Evolutionary conservation across 2,888 invertebrate genomes (phyloP).

Genomic region (Hololepta plana): DNA sequence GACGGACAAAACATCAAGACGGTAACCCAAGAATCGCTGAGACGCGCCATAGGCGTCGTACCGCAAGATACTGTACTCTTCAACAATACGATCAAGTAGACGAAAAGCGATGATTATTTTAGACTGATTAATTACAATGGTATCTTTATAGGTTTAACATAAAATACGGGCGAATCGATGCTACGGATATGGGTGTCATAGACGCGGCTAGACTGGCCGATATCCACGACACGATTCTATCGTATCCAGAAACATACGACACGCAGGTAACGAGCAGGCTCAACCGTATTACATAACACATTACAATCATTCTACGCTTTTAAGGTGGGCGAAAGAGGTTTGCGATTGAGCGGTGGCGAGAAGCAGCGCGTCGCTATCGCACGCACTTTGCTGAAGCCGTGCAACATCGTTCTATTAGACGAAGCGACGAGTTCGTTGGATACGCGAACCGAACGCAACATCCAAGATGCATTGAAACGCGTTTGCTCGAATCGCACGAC

Average conservation of each 20-base stretch:
- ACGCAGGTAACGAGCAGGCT: constrained; percentile 38
- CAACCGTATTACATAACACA: not conserved
- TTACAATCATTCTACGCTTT: constrained; percentile 1
- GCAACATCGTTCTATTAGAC: constrained; percentile 77
- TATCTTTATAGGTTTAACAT: constrained; percentile 65
- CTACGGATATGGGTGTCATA: constrained; percentile 66
- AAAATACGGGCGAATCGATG: constrained; percentile 69
- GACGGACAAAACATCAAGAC: constrained; percentile 81
- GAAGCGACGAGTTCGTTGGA: constrained; percentile 94
- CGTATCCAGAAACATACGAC: constrained; percentile 82
- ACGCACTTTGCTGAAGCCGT: constrained; percentile 81
- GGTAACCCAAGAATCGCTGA: constrained; percentile 67
- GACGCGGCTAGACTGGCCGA: constrained; percentile 84
- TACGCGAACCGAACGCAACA: constrained; percentile 85
- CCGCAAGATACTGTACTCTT: constrained; percentile 95
- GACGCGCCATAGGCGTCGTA: constrained; percentile 80
- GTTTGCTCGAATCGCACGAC: constrained; percentile 80
- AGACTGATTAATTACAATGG: too few species aligned
- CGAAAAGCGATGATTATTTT: constrained; percentile 7
- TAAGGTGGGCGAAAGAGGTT: constrained; percentile 84
- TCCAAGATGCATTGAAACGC: constrained; percentile 53
- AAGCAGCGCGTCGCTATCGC: constrained; percentile 97
- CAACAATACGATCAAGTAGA: constrained; percentile 70
- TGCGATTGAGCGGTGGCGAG: constrained; percentile 91
- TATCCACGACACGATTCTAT: constrained; percentile 78